Base-by-base conservation (phyloP, 2,888 invertebrate genomes). In the Ormyrus rosae region DNA sequence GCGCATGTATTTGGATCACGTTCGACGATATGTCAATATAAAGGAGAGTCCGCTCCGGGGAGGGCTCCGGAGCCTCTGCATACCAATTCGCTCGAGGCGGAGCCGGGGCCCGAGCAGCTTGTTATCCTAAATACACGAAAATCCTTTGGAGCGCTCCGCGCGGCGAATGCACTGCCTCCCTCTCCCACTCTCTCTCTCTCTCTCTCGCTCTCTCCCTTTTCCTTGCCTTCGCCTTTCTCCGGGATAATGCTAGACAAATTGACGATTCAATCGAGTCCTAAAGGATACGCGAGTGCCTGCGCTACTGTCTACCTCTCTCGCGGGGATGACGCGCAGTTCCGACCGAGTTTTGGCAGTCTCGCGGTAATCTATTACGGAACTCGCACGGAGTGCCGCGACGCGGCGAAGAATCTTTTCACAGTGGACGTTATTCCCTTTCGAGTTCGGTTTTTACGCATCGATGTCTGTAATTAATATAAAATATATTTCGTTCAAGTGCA, bases 71-170 rank as follows among this genome's bases (percentile, higher is more conserved):
- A 55, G 55, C 87, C 87, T 88, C 89, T 90, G 89, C 90, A 90
- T 90, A 88, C 90, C 88, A 90, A 90, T 90, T 87, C 86, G 82
- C 13, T 53, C 10, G 55, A 60, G 64, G 68, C 68, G 71, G 61
- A 51, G 64, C 74, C 70, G 8, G 19, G 46, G 34, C 34, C 34
- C 55, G 50, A 63, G 63, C 72, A 86, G 90, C 90, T 90, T 90
- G 90, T 90, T 90, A 90, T 90, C 90, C 90, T 90, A 90, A 90
- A 90, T 90, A 90, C 89, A 90, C 90, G 88, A 90, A 83, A 90
- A 90, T 90, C 90, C 90, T 89, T 89, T 87, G 87, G 89, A 89
- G 87, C 84, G 86, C 84, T 86, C 82, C 81, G 56, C 83, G 45
- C 7, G n/a, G 69, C 2, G 75, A 34, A 4, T 4, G 34, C 34